These are phyloP conservation scores for Psettodes erumei DNA, from an alignment of 2,113 vertebrate species.

Conservation along the genomic window DNA sequence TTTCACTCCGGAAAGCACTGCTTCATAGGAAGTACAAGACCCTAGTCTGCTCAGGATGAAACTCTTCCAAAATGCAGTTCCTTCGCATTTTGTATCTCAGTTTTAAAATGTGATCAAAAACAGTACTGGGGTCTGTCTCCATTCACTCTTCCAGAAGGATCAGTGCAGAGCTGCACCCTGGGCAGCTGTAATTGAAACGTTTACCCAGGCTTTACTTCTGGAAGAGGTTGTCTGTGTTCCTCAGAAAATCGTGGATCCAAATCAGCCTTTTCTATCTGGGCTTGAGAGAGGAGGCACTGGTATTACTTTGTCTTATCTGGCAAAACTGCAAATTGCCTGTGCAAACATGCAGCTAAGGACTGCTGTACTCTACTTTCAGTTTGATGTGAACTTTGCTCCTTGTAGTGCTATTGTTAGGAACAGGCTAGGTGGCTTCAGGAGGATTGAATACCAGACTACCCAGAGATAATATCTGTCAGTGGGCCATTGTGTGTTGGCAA, in stretches of 20 bases:
- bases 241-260: conserved; percentile 10
- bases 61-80: neutral
- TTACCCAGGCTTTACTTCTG: neutral
- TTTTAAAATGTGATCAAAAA: conserved; percentile 6
- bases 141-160: neutral
- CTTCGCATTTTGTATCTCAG: neutral
- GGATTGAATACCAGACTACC: neutral
- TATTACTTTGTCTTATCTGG: conserved; percentile 8
- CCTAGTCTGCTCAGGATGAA: neutral
- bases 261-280: conserved; percentile 27
- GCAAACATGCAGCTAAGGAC: conserved; percentile 45
- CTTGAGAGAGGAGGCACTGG: conserved; percentile 16
- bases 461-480: neutral
- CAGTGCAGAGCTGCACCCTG: neutral
- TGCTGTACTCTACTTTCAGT: neutral
- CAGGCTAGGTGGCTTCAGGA: neutral
- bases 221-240: neutral
- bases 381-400: conserved; percentile 47
- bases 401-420: neutral
- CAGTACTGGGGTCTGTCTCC: neutral
- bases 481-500: conserved; percentile 9
- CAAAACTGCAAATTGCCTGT: conserved; percentile 36
- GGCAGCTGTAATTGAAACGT: neutral
- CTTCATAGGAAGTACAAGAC: neutral
- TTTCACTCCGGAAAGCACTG: neutral